Conservation (phyloP, 1,140 invertebrate genomes). For the Tribolium madens region DNA sequence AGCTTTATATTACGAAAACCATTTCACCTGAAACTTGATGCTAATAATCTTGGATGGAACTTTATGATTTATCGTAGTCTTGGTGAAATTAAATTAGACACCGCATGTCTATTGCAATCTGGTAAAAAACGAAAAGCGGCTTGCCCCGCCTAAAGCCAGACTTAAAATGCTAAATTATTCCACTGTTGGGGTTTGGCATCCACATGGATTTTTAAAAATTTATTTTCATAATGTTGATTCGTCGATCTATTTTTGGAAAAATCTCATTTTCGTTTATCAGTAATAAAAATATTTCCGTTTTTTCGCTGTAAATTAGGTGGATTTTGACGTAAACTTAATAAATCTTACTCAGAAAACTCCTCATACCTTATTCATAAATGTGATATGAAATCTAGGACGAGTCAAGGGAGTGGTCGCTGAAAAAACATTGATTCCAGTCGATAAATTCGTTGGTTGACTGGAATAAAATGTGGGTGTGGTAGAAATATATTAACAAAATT, state of each 20-base stretch:
- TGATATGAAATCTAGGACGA: constrained; percentile 56
- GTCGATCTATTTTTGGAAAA: not conserved
- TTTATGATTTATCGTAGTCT: constrained; percentile 8
- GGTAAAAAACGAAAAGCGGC: not conserved
- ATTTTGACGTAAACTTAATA: constrained; percentile 55
- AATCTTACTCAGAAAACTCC: constrained; percentile 54
- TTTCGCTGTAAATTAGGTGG: constrained; percentile 55
- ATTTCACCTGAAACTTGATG: constrained; percentile 1
- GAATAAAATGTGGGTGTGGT: constrained; percentile 57
- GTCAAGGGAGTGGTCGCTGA: constrained; percentile 12
- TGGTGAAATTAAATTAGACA: constrained; percentile 32
- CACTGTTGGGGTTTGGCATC: not conserved
- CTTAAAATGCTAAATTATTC: constrained; percentile 25
- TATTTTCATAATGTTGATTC: not conserved
- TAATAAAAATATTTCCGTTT: constrained; percentile 36
- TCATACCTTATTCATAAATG: constrained; percentile 56
- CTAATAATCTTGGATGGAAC: not conserved
- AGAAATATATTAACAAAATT: constrained; percentile 59
- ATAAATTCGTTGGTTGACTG: constrained; percentile 14
- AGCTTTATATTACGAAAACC: not conserved
- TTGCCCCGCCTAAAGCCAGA: not conserved
- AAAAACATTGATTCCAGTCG: constrained; percentile 5
- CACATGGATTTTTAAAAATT: not conserved
- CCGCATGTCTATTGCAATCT: constrained; percentile 16
- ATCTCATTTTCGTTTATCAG: not conserved